phyloP scores from a whole-genome alignment of 2,113 vertebrate species.

The Oplegnathus fasciatus region DNA sequence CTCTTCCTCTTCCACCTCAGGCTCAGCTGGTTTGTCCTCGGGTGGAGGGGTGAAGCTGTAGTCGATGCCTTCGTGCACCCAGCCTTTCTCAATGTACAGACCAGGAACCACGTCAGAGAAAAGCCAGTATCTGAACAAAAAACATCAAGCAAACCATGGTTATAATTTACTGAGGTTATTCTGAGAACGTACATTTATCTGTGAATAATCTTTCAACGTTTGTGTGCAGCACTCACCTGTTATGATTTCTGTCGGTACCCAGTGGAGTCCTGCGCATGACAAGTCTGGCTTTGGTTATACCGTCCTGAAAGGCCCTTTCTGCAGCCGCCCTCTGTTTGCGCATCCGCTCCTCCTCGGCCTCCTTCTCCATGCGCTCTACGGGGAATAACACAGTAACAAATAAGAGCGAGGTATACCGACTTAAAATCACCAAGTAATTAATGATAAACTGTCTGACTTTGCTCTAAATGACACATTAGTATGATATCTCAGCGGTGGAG shows the following conservation, averaged over 20 bases:
- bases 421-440: not conserved
- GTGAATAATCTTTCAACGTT: not conserved
- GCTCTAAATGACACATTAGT: not conserved
- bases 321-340: conserved; percentile 90
- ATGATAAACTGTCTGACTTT: not conserved
- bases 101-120: conserved; percentile 97
- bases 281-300: conserved; percentile 92
- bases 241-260: conserved; percentile 96
- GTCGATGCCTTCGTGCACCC: conserved; percentile 95
- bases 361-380: conserved; percentile 93
- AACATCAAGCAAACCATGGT: not conserved
- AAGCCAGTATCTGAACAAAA: conserved; percentile 92
- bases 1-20: conserved; percentile 77
- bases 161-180: not conserved
- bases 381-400: not conserved
- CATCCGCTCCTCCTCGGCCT: conserved; percentile 93
- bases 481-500: not conserved
- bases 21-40: conserved; percentile 82
- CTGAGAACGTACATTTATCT: not conserved
- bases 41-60: conserved; percentile 90
- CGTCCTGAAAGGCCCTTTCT: conserved; percentile 95
- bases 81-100: conserved; percentile 96
- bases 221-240: conserved; percentile 83
- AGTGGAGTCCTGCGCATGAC: conserved; percentile 91
- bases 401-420: not conserved